Base-by-base conservation (phyloP, 1,140 invertebrate species). In the Thaumatotibia leucotreta region DNA sequence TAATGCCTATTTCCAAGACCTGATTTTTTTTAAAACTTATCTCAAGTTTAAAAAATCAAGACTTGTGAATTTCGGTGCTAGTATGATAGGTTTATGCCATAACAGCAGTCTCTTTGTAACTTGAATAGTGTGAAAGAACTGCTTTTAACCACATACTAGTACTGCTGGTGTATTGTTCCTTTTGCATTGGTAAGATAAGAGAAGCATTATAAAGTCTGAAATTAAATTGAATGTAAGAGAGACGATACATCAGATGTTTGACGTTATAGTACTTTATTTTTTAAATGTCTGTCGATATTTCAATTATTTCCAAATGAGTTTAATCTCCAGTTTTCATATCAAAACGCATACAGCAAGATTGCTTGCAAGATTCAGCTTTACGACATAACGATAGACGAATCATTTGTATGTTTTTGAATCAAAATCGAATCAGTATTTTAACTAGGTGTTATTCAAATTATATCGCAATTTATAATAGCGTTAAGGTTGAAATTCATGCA, bases 271-370 rank as follows among this genome's bases (percentile, higher is more conserved):
- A 74, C 49, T 29, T 73, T 82, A 76, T 73, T 62, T 74, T 74
- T 77, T 73, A 66, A 75, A 73, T 64, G 54, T 76, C 50, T 63
- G 61, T 70, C 63, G 70, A 49, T 68, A 61, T 68, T 58, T 64
- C 66, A 50, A 62, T 66, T 61, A 11, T 24, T 52, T 52, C 24
- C n/a, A 4, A 58, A 68, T 32, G 64, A 45, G 66, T 70, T 80
- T 77, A 82, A 84, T 80, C 75, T 79, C 78, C 72, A 74, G 65
- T 82, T 85, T 79, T 82, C 84, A 85, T 87, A 87, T 87, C 84
- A 85, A 79, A 77, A 72, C 73, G 83, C 82, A 83, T 85, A 83
- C 68, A 70, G 63, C 58, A 61, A 31, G 65, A 67, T 77, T 76
- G 83, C 83, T 87, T 84, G 78, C 79, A 77, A 79, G 77, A 69